Evolutionary conservation across 1,140 invertebrate species (phyloP).

Genomic region (Panulirus ornatus): DNA sequence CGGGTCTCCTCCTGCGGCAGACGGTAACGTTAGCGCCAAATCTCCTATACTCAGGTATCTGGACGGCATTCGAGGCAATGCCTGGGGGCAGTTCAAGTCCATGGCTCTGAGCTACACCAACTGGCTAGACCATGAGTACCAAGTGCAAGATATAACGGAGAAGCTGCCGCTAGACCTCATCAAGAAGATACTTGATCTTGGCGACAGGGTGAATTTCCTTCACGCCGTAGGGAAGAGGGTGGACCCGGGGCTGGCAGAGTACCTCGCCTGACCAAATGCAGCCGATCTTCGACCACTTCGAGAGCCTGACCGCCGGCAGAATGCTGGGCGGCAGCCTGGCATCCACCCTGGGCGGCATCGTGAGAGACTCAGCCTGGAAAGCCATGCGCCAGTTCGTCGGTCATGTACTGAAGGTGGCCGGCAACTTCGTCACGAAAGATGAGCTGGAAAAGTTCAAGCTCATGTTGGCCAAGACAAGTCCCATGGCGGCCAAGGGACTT

Average conservation of each 20-base stretch:
- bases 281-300: constrained; percentile 41
- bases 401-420: constrained; percentile 52
- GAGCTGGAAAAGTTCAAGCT: constrained; percentile 33
- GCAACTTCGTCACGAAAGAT: constrained; percentile 27
- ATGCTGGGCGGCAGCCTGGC: constrained; percentile 23
- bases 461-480: constrained; percentile 47
- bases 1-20: neutral
- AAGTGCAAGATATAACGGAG: constrained; percentile 8
- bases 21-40: neutral
- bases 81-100: constrained; percentile 65
- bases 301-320: constrained; percentile 1
- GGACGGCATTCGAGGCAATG: constrained; percentile 40
- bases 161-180: constrained; percentile 46
- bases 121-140: constrained; percentile 59
- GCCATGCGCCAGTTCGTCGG: constrained; percentile 56
- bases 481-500: constrained; percentile 52
- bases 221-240: constrained; percentile 46
- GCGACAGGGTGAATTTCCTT: constrained; percentile 53
- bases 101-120: constrained; percentile 38
- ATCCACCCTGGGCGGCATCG: neutral
- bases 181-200: constrained; percentile 51
- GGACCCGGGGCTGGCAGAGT: constrained; percentile 45
- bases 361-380: constrained; percentile 50
- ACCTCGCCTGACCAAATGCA: constrained; percentile 36
- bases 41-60: constrained; percentile 29